These are phyloP conservation scores for Cebus imitator DNA, from an alignment of 2,113 vertebrate genomes.

Conservation along the genomic window DNA sequence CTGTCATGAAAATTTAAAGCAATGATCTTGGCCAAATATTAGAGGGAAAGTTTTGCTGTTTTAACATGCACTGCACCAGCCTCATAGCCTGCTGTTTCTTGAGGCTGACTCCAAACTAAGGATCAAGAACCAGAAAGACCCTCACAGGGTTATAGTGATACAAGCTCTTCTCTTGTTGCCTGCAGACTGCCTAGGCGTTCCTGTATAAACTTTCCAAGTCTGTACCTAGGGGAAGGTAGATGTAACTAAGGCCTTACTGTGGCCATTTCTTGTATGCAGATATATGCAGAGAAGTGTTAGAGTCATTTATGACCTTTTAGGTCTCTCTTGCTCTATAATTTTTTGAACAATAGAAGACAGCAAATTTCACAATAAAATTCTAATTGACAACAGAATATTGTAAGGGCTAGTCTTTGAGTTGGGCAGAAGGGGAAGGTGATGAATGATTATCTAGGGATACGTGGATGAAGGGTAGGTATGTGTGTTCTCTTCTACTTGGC, in stretches of 20 bases:
- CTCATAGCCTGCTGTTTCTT: not conserved
- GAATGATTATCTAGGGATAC: not conserved
- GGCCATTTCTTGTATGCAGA: not conserved
- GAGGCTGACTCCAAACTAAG: not conserved
- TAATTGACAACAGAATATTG: not conserved
- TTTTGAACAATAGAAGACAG: not conserved
- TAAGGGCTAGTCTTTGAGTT: not conserved
- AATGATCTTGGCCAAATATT: not conserved
- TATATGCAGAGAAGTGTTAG: not conserved
- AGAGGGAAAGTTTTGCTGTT: not conserved
- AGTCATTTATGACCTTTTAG: not conserved
- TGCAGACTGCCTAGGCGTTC: not conserved
- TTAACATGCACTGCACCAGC: not conserved
- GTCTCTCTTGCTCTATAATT: not conserved
- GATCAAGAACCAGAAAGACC: not conserved
- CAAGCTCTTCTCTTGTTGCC: not conserved
- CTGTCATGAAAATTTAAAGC: slow-evolving; percentile 22
- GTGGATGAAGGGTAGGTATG: not conserved
- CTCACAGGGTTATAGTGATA: not conserved
- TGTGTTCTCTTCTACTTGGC: not conserved
- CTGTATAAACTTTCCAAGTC: not conserved
- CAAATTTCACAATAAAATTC: not conserved
- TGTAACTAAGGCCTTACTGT: not conserved
- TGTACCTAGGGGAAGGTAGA: not conserved
- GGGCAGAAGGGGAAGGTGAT: not conserved